Base-by-base conservation (phyloP, 2,888 invertebrate genomes). In the Phyllotreta cruciferae region DNA sequence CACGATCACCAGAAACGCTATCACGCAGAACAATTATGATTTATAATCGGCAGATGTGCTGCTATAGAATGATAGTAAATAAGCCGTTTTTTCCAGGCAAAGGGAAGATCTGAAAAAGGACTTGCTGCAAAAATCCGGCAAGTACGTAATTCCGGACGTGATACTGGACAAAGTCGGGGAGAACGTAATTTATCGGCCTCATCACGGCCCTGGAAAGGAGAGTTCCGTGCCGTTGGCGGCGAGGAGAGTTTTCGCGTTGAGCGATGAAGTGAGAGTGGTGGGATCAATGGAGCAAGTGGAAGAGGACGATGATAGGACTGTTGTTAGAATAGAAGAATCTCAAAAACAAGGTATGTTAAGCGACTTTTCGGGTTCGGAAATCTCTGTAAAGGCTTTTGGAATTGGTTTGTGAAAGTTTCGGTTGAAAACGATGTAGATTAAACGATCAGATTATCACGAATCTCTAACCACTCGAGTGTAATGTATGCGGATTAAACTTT, bases 261-360 rank as follows among this genome's bases (percentile, higher is more conserved):
- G 90, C 71, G 89, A 92, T 71, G 91, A 90, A 64, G 85, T 92
- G 37, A 90, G 91, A 73, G 87, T 92, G 7, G 84, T 86, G 41
- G 86, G 89, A 56, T 84, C 87, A 0, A 53, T 60, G 3, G 67
- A 71, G 37, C 63, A 60, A 44, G 34, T 7, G 85, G 67, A 90
- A 75, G 88, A 86, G 74, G 24, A 63, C 35, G 41, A n/a, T 3
- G 52, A 49, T n/a, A 67, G 60, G 50, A 64, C 67, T n/a, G 62
- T 66, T 24, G 72, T 72, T 0, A 67, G 64, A 60, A 56, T 71
- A 10, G 72, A 74, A 64, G 69, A 72, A 54, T 69, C 68, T 65
- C 66, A 47, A 58, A 70, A 67, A 57, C 68, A 62, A 62, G 74
- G 73, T 73, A 64, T 63, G 13, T 57, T 39, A 41, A 41, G 8